Evolutionary conservation across 1,140 invertebrate genomes (phyloP).

Genomic region (Oreohelix idahoensis): DNA sequence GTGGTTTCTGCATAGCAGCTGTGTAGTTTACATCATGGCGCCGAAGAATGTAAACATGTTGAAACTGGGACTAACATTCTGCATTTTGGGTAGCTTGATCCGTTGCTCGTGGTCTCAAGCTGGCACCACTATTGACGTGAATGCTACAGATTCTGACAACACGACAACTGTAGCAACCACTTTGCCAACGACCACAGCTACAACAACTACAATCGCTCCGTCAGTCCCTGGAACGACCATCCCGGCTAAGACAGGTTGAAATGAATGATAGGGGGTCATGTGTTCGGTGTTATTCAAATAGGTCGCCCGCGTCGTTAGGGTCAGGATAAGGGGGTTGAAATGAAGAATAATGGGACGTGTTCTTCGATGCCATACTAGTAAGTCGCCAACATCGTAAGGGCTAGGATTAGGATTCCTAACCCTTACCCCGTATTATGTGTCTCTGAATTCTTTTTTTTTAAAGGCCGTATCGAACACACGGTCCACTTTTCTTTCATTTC

Average conservation of each 20-base stretch:
- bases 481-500: too few relatives aligned
- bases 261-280: too few relatives aligned
- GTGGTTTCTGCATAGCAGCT: slow-evolving; percentile 21
- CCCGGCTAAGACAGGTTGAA: slow-evolving; percentile 30
- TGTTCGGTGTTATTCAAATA: too few relatives aligned
- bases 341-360: too few relatives aligned
- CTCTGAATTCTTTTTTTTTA: too few relatives aligned
- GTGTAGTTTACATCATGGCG: slow-evolving; percentile 60
- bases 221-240: slow-evolving; percentile 39
- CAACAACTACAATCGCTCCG: slow-evolving; percentile 42
- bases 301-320: too few relatives aligned
- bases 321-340: too few relatives aligned
- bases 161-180: slow-evolving; percentile 25
- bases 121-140: neutral
- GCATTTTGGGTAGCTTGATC: neutral
- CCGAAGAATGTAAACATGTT: slow-evolving; percentile 45
- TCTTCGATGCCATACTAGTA: too few relatives aligned
- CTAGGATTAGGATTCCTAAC: too few relatives aligned
- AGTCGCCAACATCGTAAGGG: too few relatives aligned
- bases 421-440: too few relatives aligned
- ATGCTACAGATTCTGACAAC: slow-evolving; percentile 2
- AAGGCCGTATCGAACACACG: too few relatives aligned
- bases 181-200: slow-evolving; percentile 43
- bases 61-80: slow-evolving; percentile 2
- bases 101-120: neutral